Conservation (phyloP, 2,888 invertebrate genomes). For the Phlogophora meticulosa region DNA sequence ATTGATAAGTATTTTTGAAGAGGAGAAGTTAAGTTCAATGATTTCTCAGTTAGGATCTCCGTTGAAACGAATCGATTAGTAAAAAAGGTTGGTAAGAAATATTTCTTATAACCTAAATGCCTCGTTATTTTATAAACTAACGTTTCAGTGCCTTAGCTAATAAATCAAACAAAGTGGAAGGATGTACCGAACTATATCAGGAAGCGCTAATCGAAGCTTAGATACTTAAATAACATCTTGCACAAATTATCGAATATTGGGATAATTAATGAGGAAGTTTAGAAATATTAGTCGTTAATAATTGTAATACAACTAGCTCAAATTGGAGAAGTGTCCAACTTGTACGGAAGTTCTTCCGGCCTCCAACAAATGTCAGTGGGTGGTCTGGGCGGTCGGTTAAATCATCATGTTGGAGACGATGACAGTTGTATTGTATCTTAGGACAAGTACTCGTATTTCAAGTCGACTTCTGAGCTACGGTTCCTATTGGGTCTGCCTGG, state of each 20-base stretch:
- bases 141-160: neutral
- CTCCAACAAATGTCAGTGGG: neutral
- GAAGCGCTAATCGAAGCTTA: constrained; percentile 6
- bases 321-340: constrained; percentile 13
- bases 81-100: too few relatives aligned
- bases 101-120: too few relatives aligned
- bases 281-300: constrained; percentile 5
- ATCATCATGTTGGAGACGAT: neutral
- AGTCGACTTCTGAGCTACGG: too few relatives aligned
- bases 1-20: constrained; percentile 8
- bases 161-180: neutral
- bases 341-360: constrained; percentile 5
- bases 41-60: neutral
- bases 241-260: neutral
- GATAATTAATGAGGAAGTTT: constrained; percentile 46
- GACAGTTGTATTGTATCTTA: too few relatives aligned
- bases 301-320: constrained; percentile 1
- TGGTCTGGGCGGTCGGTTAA: constrained; percentile 8
- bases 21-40: constrained; percentile 6
- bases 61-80: too few relatives aligned
- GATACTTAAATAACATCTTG: neutral
- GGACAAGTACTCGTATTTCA: too few relatives aligned
- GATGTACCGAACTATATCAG: neutral
- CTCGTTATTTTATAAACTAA: too few relatives aligned
- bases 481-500: too few relatives aligned